These are phyloP conservation scores for Aethina tumida DNA, from an alignment of 1,140 invertebrate species.

Conservation along the genomic window DNA sequence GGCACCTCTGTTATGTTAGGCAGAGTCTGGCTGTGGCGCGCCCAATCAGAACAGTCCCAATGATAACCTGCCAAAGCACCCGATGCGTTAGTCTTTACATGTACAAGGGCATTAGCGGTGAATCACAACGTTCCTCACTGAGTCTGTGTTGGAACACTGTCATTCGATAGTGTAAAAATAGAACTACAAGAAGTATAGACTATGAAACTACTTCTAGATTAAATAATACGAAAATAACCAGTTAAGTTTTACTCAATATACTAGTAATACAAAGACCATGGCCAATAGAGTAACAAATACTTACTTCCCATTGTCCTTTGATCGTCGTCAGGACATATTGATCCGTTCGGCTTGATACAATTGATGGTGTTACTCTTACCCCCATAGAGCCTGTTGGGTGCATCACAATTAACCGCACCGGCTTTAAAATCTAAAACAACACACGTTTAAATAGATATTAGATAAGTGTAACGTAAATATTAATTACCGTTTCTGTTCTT, in stretches of 20 bases:
- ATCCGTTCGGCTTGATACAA: slow-evolving; percentile 17
- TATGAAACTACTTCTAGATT: neutral
- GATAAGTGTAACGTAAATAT: neutral
- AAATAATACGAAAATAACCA: slow-evolving; percentile 1
- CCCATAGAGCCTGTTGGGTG: slow-evolving; percentile 31
- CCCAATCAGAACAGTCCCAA: slow-evolving; percentile 96
- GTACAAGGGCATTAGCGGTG: neutral
- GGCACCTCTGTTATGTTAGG: slow-evolving; percentile 89
- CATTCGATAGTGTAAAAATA: neutral
- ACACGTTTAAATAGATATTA: slow-evolving; percentile 1
- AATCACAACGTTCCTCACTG: too few species aligned
- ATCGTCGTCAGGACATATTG: slow-evolving; percentile 26
- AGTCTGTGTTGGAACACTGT: too few species aligned
- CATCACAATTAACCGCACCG: slow-evolving; percentile 31
- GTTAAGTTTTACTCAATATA: slow-evolving; percentile 3
- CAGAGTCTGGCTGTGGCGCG: slow-evolving; percentile 68
- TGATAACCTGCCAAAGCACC: slow-evolving; percentile 71
- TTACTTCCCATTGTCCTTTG: slow-evolving; percentile 33
- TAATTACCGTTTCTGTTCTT: slow-evolving; percentile 76
- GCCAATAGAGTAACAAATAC: too few species aligned
- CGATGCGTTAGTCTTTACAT: too few species aligned
- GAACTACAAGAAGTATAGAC: neutral
- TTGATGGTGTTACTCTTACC: slow-evolving; percentile 24
- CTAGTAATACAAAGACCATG: too few species aligned
- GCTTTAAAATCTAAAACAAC: slow-evolving; percentile 28